phyloP scores from a whole-genome alignment of 2,113 vertebrate genomes.

The Indicator maculatus region DNA sequence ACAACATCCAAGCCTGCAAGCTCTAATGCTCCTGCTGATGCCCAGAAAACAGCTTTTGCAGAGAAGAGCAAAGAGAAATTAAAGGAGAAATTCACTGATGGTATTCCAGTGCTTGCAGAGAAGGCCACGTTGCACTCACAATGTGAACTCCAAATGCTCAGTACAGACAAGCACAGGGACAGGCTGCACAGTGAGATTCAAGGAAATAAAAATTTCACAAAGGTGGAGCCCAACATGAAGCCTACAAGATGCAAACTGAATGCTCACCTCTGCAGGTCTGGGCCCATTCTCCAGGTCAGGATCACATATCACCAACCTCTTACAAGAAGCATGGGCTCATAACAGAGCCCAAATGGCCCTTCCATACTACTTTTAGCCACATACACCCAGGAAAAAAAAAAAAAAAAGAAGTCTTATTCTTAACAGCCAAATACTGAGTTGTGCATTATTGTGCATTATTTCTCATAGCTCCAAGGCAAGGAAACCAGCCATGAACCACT shows the following conservation, averaged over 20 bases:
- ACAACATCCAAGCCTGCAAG: background rate
- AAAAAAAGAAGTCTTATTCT: background rate
- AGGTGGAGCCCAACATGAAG: fast-evolving
- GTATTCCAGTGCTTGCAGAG: background rate
- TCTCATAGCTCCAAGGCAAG: background rate
- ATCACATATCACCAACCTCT: background rate
- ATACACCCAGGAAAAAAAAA: background rate
- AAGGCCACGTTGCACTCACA: background rate
- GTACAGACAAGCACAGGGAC: background rate
- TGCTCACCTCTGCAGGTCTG: background rate
- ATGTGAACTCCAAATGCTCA: background rate
- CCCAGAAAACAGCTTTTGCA: background rate
- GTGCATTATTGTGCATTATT: background rate
- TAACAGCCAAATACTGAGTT: background rate
- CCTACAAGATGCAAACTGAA: background rate
- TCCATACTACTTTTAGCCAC: background rate
- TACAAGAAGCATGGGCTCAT: fast-evolving
- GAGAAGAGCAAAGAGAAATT: background rate
- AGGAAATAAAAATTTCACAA: background rate
- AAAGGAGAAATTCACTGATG: background rate
- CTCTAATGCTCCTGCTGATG: background rate
- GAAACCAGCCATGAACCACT: background rate
- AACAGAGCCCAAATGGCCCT: background rate
- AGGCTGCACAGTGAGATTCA: background rate
- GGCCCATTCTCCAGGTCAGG: background rate